phyloP scores from a whole-genome alignment of 2,113 vertebrate genomes.

The Numenius arquata region DNA sequence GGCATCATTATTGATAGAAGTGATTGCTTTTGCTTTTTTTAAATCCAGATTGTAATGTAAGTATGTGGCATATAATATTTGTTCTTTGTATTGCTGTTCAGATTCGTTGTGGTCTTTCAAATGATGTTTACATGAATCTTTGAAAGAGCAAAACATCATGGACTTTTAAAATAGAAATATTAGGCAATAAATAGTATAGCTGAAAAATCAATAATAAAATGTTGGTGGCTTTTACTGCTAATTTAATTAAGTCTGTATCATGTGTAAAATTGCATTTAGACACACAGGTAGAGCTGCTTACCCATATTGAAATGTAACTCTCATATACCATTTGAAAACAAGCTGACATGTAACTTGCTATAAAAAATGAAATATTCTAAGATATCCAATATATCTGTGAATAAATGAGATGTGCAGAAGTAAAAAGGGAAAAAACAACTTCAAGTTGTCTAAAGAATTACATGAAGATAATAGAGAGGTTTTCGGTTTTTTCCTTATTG shows the following conservation, averaged over 20 bases:
- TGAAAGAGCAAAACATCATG: constrained; percentile 22
- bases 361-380: constrained; percentile 66
- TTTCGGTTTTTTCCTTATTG: constrained; percentile 71
- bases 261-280: constrained; percentile 30
- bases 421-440: constrained; percentile 51
- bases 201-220: constrained; percentile 69
- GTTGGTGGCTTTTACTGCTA: constrained; percentile 50
- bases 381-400: constrained; percentile 56
- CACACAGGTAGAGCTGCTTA: constrained; percentile 17
- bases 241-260: constrained; percentile 63
- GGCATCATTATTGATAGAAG: background rate
- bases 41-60: background rate
- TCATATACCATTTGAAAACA: constrained; percentile 46
- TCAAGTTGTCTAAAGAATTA: constrained; percentile 54
- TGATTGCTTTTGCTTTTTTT: background rate
- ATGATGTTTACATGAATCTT: background rate
- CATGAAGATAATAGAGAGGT: constrained; percentile 60
- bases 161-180: constrained; percentile 57
- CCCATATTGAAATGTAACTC: constrained; percentile 33
- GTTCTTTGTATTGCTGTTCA: background rate
- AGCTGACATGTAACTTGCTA: constrained; percentile 49
- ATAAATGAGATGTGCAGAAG: constrained; percentile 64
- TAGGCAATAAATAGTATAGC: constrained; percentile 58
- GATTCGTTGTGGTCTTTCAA: background rate
- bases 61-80: background rate